Percentiles rank a stretch among this genome's conserved stretches.
Conservation (phyloP, 2,888 invertebrate species). For the Lasius fuliginosus region DNA sequence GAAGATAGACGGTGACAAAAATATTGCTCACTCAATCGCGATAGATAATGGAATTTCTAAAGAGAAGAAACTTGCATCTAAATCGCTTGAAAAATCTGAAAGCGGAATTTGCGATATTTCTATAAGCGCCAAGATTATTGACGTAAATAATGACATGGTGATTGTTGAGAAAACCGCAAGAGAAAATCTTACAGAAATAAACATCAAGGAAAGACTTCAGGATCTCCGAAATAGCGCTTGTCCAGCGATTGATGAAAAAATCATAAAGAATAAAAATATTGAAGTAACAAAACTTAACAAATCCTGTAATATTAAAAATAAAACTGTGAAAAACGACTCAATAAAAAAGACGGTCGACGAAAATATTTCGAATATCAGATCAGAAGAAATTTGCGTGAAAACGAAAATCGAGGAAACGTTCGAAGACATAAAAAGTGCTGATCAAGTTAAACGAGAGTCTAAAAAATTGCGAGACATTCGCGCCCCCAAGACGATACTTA, state of each 20-base stretch:
- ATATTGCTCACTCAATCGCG: background rate
- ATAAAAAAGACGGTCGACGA: background rate
- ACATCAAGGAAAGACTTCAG: background rate
- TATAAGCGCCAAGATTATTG: background rate
- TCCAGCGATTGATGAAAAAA: background rate
- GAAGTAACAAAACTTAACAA: background rate
- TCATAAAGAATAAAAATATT: background rate
- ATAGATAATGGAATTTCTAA: background rate
- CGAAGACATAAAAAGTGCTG: background rate
- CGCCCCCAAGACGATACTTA: slow-evolving; percentile 35
- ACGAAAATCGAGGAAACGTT: background rate
- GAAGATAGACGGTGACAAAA: slow-evolving; percentile 18
- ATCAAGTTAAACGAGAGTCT: background rate
- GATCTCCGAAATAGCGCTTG: background rate
- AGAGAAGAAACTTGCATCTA: background rate
- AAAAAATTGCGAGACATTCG: slow-evolving; percentile 26
- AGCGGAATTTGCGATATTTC: background rate
- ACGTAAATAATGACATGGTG: background rate
- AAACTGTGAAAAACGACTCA: background rate
- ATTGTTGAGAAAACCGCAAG: background rate
- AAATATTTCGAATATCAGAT: background rate
- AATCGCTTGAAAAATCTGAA: background rate
- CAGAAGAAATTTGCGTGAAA: background rate
- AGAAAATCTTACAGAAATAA: background rate
- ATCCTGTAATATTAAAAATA: background rate